These are phyloP conservation scores for Anaspis maculata DNA, from an alignment of 2,888 invertebrate genomes.

Conservation along the genomic window DNA sequence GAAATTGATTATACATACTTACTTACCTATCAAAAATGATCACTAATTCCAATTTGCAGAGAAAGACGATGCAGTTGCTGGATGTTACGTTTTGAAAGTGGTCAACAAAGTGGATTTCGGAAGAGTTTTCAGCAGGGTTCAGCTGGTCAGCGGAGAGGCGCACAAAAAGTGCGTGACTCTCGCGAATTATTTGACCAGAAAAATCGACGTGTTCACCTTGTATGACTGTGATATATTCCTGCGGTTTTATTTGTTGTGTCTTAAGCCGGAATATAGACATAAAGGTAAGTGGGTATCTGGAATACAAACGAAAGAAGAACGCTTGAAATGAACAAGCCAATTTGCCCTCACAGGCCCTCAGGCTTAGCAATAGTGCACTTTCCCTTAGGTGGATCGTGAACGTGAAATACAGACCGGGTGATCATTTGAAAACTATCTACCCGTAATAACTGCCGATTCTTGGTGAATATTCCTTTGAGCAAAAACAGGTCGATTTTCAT, in stretches of 20 bases:
- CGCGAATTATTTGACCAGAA: slow-evolving; percentile 29
- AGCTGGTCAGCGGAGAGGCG: slow-evolving; percentile 31
- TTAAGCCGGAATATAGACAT: slow-evolving; percentile 29
- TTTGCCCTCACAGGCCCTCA: no score
- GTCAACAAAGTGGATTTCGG: slow-evolving; percentile 31
- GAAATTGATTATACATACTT: no score
- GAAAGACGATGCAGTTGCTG: slow-evolving; percentile 23
- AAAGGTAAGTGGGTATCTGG: no score
- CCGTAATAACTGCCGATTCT: no score
- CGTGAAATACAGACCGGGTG: no score
- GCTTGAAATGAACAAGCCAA: no score
- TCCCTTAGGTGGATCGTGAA: no score
- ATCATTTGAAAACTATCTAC: no score
- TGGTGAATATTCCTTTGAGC: no score
- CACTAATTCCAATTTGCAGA: slow-evolving; percentile 1
- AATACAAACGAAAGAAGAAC: no score
- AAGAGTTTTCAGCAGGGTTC: slow-evolving; percentile 31
- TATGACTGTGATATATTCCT: slow-evolving; percentile 33
- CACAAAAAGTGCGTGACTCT: slow-evolving; percentile 29
- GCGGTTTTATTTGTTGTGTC: slow-evolving; percentile 31
- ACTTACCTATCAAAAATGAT: not conserved
- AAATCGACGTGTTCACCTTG: slow-evolving; percentile 31
- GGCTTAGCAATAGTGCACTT: no score
- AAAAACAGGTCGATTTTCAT: no score
- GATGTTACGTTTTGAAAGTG: slow-evolving; percentile 31